These are phyloP conservation scores for Nycticorax nycticorax DNA, from an alignment of 2,113 vertebrate genomes.

Conservation along the genomic window DNA sequence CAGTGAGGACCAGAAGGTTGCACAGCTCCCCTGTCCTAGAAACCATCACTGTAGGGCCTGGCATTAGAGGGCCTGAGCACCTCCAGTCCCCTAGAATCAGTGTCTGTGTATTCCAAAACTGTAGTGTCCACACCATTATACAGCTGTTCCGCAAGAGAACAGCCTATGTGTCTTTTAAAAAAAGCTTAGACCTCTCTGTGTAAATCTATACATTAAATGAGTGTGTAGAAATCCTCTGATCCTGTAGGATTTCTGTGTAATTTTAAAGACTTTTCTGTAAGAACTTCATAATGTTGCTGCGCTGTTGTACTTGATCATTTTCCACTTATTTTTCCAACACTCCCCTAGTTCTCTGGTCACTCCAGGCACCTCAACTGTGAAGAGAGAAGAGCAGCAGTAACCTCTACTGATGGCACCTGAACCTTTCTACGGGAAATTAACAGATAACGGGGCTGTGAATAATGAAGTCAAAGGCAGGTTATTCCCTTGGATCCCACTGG, in stretches of 20 bases:
- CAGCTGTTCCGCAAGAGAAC: not conserved
- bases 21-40: not conserved
- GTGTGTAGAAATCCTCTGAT: not conserved
- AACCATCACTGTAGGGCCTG: not conserved
- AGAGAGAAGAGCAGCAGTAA: not conserved
- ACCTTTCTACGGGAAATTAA: not conserved
- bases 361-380: not conserved
- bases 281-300: not conserved
- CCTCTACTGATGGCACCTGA: not conserved
- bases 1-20: not conserved
- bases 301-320: not conserved
- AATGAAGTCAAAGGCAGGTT: not conserved
- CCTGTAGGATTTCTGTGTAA: not conserved
- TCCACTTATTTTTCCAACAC: not conserved
- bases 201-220: not conserved
- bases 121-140: not conserved
- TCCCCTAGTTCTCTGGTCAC: not conserved
- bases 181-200: not conserved
- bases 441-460: not conserved
- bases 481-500: not conserved
- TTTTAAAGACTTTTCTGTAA: not conserved
- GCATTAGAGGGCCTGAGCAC: not conserved
- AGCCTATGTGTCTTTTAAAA: not conserved
- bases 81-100: no score
- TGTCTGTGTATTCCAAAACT: not conserved